Conservation (phyloP, 1,140 invertebrate species). For the Drosophila parvula region DNA sequence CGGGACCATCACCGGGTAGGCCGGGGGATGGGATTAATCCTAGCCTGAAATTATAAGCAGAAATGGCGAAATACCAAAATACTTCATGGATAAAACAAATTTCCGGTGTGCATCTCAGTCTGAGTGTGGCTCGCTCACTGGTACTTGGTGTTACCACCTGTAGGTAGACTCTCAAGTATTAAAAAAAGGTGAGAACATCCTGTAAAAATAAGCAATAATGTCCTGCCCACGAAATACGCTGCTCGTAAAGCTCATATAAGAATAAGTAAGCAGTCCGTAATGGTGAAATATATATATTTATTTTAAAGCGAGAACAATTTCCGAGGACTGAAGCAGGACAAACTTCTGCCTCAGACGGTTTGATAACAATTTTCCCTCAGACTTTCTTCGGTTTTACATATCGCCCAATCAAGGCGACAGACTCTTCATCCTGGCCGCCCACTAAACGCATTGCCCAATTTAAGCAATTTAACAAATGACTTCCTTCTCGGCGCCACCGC, state of each 20-base stretch:
- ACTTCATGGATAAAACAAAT: background rate
- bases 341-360: slow-evolving; percentile 24
- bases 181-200: background rate
- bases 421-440: background rate
- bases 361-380: slow-evolving; percentile 18
- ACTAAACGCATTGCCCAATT: slow-evolving; percentile 33
- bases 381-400: slow-evolving; percentile 30
- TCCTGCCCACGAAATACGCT: background rate
- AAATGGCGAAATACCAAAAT: slow-evolving; percentile 9
- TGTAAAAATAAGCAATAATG: no score
- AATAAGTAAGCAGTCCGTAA: background rate
- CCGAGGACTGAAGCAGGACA: background rate
- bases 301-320: background rate
- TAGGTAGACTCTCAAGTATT: background rate
- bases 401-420: slow-evolving; percentile 14
- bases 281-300: background rate
- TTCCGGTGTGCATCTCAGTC: slow-evolving; percentile 1
- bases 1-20: slow-evolving; percentile 21
- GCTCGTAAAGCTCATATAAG: background rate
- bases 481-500: slow-evolving; percentile 39
- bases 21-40: slow-evolving; percentile 14
- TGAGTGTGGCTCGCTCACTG: background rate
- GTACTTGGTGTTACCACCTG: background rate
- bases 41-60: slow-evolving; percentile 31
- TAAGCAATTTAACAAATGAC: slow-evolving; percentile 57